Evolutionary conservation across 2,888 invertebrate genomes (phyloP).

Genomic region (Lepas anatifera): DNA sequence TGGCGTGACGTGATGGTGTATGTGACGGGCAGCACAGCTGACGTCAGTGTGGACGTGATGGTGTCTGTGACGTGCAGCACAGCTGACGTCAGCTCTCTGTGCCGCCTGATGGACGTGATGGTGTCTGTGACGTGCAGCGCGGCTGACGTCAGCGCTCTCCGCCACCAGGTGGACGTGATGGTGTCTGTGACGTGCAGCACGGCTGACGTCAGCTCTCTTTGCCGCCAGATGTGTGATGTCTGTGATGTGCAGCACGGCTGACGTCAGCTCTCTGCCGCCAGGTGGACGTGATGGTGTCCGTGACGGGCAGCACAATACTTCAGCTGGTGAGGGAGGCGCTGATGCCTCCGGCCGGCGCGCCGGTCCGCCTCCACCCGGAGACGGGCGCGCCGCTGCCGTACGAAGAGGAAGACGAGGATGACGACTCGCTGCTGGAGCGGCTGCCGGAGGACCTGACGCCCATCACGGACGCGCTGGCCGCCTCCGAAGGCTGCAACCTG

Average conservation of each 20-base stretch:
- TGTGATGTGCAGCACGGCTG: no score
- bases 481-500: slow-evolving; percentile 89
- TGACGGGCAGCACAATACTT: slow-evolving; percentile 88
- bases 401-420: slow-evolving; percentile 52
- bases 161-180: no score
- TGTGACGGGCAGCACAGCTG: no score
- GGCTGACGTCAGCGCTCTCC: no score
- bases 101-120: neutral
- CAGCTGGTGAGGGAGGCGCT: slow-evolving; percentile 76
- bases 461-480: slow-evolving; percentile 74
- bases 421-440: slow-evolving; percentile 79
- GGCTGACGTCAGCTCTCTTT: no score
- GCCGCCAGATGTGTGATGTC: neutral
- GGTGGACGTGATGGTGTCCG: slow-evolving; percentile 91
- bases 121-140: neutral
- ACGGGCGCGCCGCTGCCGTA: slow-evolving; percentile 26
- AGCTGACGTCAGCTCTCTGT: no score
- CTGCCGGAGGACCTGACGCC: slow-evolving; percentile 68
- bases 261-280: neutral
- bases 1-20: no score
- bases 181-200: no score
- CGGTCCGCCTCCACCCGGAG: slow-evolving; percentile 25
- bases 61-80: no score
- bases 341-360: slow-evolving; percentile 23
- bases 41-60: no score